Conservation (phyloP, 1,140 invertebrate species). For the Zaprionus vittiger region DNA sequence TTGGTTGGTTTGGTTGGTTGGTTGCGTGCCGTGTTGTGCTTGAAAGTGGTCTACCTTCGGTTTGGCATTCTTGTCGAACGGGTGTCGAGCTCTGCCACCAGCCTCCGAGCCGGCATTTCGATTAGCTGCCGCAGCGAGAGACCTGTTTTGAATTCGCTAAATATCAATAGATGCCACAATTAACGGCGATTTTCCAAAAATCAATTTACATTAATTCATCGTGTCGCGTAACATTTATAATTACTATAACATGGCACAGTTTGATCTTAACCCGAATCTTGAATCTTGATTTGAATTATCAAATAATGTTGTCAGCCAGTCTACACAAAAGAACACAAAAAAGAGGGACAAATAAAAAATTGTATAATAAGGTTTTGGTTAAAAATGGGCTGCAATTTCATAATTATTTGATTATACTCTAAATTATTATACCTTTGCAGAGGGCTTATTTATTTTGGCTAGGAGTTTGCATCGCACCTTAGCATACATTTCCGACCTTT, state of each 20-base stretch:
- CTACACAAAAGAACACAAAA: no score
- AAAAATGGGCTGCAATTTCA: no score
- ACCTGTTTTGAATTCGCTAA: constrained; percentile 62
- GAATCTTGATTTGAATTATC: constrained; percentile 18
- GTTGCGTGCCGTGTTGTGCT: constrained; percentile 44
- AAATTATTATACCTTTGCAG: no score
- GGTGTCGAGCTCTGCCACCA: constrained; percentile 38
- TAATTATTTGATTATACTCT: no score
- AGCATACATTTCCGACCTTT: no score
- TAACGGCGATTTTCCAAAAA: constrained; percentile 31
- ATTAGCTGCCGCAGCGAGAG: constrained; percentile 52
- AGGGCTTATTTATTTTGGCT: no score
- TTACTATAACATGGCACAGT: constrained; percentile 21
- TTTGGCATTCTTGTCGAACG: constrained; percentile 68
- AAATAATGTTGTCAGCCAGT: not conserved
- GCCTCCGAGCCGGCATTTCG: constrained; percentile 58
- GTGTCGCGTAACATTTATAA: constrained; percentile 4
- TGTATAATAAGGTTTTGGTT: no score
- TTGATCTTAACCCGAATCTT: constrained; percentile 37
- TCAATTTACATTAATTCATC: constrained; percentile 7
- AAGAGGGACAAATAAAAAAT: no score
- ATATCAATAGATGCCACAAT: constrained; percentile 65
- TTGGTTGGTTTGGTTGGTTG: not conserved
- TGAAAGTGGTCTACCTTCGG: constrained; percentile 77
- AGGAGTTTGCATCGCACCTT: no score